Base-by-base conservation (phyloP, 1,140 invertebrate species). In the Cydia strobilella region DNA sequence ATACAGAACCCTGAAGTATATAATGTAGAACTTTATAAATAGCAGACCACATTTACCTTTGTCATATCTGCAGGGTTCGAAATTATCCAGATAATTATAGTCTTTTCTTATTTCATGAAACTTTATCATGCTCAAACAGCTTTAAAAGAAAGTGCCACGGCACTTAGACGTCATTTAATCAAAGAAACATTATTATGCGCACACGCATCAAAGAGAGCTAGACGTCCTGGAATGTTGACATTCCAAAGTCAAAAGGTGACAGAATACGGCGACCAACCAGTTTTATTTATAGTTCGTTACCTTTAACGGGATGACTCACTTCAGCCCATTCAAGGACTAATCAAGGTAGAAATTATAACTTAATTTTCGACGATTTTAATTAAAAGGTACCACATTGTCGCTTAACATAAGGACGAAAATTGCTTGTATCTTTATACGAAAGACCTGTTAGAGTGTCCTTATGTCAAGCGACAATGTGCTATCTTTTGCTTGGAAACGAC, bases 161-260 rank as follows among this genome's bases (percentile, higher is more conserved):
- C 25, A 1, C 3, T 12, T 6, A 18, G 9, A 23, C 18, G 20
- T 9, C 20, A 20, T 23, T 59, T n/a, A 9, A 69, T 69, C 65
- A 69, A 35, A 65, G 23, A 66, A 59, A n/a, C 31, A 39, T 69
- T 69, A 69, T 35, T 69, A 69, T 69, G 65, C 65, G 65, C 35
- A 42, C 0, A 42, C 65, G 65, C 65, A 18, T 35, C 15, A 69
- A 66, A 66, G 63, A 66, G 15, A 69, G 65, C 65, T 69, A 69
- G 65, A 69, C 65, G 65, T 18, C 31, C 65, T 35, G 65, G 65
- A 69, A 69, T 69, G 65, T 69, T 69, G 65, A 69, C 65, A 69
- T 69, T 69, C 65, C 65, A 6, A 42, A n/a, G 20, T 20, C 65
- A 27, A 69, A 42, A 42, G 27, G 65, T 69, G 27, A 69, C 65